Percentiles rank a stretch among this genome's conserved stretches.
Evolutionary conservation across 2,888 invertebrate species (phyloP).

Genomic region (Oscheius sp.): DNA sequence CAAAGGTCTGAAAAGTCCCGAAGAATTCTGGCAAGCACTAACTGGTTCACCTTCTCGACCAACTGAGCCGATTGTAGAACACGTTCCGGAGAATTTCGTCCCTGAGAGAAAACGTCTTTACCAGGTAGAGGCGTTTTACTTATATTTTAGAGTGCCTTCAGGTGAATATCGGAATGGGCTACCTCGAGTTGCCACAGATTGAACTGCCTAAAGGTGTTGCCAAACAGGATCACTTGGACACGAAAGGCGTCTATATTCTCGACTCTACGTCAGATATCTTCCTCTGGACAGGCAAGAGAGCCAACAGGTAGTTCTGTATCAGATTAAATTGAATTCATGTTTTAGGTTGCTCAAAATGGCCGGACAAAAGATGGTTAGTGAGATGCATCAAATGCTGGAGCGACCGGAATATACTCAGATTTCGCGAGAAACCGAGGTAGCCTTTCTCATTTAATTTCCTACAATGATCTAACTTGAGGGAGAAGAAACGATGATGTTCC

Average conservation of each 20-base stretch:
- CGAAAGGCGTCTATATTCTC: conserved; percentile 93
- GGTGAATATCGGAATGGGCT: conserved; percentile 97
- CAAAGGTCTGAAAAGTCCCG: conserved; percentile 84
- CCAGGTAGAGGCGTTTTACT: conserved; percentile 14
- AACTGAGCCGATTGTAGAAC: conserved; percentile 76
- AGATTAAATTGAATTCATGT: not conserved
- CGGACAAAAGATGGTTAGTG: conserved; percentile 75
- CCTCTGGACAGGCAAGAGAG: conserved; percentile 90
- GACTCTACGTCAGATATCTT: conserved; percentile 84
- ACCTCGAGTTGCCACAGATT: conserved; percentile 93
- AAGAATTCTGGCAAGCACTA: conserved; percentile 86
- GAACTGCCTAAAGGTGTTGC: conserved; percentile 65
- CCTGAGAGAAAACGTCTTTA: conserved; percentile 66
- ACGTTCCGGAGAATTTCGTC: conserved; percentile 77
- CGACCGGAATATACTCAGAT: conserved; percentile 88
- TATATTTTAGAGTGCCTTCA: conserved; percentile 72
- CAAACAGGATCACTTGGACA: conserved; percentile 81
- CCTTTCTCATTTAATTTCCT: not conserved
- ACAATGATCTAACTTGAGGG: conserved; percentile 58
- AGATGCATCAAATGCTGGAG: conserved; percentile 90
- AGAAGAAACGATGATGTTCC: conserved; percentile 82
- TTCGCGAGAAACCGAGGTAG: conserved; percentile 64
- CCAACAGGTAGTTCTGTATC: conserved; percentile 81
- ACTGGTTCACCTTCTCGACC: conserved; percentile 46
- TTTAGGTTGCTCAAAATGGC: conserved; percentile 69